Percentiles rank a stretch among this genome's conserved stretches.
Evolutionary conservation across 2,888 invertebrate species (phyloP).

Genomic region (Nomada flava): DNA sequence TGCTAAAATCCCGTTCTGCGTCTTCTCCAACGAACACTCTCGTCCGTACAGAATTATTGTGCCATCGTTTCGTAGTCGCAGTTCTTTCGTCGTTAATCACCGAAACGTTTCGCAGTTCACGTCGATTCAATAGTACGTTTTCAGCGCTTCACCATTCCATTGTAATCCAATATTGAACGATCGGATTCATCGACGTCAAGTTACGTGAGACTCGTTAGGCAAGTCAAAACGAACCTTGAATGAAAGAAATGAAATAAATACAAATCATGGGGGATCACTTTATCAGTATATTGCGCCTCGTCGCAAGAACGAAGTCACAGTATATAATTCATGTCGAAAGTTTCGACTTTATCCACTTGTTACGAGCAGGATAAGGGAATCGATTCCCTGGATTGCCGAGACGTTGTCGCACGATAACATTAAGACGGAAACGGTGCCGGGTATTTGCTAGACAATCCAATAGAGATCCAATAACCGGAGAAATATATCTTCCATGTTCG

Average conservation of each 20-base stretch:
- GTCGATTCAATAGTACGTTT: slow-evolving; percentile 8
- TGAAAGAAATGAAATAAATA: not conserved
- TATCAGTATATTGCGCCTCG: not conserved
- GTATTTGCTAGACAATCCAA: slow-evolving; percentile 65
- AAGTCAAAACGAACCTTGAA: not conserved
- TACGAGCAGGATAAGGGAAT: slow-evolving; percentile 19
- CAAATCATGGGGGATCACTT: too few relatives aligned
- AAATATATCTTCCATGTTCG: slow-evolving; percentile 60
- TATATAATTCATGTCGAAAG: not conserved
- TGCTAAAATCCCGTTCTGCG: not conserved
- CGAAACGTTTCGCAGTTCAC: slow-evolving; percentile 2
- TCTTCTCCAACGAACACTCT: not conserved
- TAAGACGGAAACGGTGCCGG: slow-evolving; percentile 47
- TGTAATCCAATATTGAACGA: slow-evolving; percentile 17
- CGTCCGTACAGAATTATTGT: too few relatives aligned
- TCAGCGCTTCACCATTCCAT: not conserved
- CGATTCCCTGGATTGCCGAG: slow-evolving; percentile 31
- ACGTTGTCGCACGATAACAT: slow-evolving; percentile 34
- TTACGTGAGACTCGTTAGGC: not conserved
- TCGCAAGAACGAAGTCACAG: not conserved
- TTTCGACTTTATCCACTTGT: slow-evolving; percentile 29
- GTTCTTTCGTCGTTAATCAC: slow-evolving; percentile 8
- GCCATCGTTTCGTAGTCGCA: not conserved
- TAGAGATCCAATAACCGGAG: slow-evolving; percentile 70
- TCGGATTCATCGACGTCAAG: slow-evolving; percentile 13